phyloP scores from a whole-genome alignment of 1,140 invertebrate genomes.

The Bombus picipes region DNA sequence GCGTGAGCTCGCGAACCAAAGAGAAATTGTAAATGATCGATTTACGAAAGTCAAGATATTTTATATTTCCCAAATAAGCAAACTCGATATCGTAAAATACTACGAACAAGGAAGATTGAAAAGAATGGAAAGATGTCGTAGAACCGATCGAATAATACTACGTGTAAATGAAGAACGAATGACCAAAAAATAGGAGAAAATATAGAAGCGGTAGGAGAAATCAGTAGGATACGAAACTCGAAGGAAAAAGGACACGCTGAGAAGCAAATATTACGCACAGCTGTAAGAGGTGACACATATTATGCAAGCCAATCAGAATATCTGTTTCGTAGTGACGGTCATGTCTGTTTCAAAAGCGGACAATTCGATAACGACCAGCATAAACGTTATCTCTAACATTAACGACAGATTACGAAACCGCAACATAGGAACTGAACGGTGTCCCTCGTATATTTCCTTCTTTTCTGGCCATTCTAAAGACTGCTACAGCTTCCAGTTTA shows the following conservation, averaged over 20 bases:
- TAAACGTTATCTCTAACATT: neutral
- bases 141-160: too few species aligned
- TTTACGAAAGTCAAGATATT: too few species aligned
- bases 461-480: neutral
- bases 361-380: slow-evolving; percentile 29
- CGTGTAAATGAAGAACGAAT: too few species aligned
- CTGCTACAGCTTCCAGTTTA: neutral
- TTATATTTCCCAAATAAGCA: too few species aligned
- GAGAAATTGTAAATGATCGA: too few species aligned
- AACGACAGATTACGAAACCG: slow-evolving; percentile 10
- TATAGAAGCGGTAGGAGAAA: neutral
- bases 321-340: neutral
- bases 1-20: too few species aligned
- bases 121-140: too few species aligned
- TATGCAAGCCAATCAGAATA: neutral
- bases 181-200: neutral
- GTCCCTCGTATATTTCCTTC: neutral
- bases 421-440: neutral
- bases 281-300: neutral
- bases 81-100: too few species aligned
- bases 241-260: neutral
- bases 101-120: too few species aligned
- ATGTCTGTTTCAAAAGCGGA: neutral
- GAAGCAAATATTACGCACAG: neutral
- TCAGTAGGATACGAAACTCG: neutral